Evolutionary conservation across 2,888 invertebrate genomes (phyloP).

Genomic region (Trypoxylon attenuatum): DNA sequence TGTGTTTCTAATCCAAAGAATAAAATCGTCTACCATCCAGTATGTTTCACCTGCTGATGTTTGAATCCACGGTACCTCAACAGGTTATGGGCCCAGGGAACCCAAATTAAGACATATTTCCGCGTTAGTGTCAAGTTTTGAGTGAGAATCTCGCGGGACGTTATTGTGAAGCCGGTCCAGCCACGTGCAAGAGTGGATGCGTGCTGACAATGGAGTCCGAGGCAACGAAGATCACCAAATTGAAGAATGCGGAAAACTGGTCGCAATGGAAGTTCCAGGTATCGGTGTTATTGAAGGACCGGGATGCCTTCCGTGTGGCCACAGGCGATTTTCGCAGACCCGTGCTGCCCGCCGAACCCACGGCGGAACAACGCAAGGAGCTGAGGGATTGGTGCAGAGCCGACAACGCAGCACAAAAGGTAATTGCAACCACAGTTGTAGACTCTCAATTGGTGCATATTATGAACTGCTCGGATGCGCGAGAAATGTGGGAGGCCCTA

Average conservation of each 20-base stretch:
- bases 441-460: constrained; percentile 20
- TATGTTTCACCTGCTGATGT: too few species aligned
- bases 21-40: too few species aligned
- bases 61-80: too few species aligned
- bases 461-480: constrained; percentile 13
- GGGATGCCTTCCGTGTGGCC: constrained; percentile 13
- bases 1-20: too few species aligned
- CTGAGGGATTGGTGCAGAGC: constrained; percentile 15
- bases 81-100: constrained; percentile 31
- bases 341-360: neutral
- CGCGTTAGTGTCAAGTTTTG: neutral
- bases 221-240: constrained; percentile 15
- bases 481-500: constrained; percentile 24
- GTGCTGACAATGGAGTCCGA: constrained; percentile 23
- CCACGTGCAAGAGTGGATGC: constrained; percentile 29
- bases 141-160: neutral
- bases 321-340: constrained; percentile 1
- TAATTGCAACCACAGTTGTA: constrained; percentile 19
- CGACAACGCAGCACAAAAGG: constrained; percentile 16
- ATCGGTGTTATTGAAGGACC: constrained; percentile 15
- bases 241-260: constrained; percentile 28
- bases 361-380: constrained; percentile 5
- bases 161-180: constrained; percentile 13
- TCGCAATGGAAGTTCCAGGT: constrained; percentile 31
- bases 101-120: neutral